Conservation (phyloP, 2,888 invertebrate genomes). For the Clunio marinus region DNA sequence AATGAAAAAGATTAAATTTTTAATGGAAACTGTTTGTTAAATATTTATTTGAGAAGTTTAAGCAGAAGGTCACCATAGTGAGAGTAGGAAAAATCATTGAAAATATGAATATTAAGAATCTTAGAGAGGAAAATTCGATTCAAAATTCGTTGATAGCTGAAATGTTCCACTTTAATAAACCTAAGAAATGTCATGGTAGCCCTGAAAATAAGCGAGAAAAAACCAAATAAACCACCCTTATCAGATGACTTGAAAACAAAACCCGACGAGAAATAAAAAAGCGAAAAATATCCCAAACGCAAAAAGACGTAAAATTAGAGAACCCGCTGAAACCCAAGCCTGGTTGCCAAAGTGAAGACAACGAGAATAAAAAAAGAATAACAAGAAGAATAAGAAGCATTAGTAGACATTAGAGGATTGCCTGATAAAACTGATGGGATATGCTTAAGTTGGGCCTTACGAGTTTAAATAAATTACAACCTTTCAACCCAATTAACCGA, state of each 20-base stretch:
- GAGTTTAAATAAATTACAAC: conserved; percentile 39
- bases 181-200: not conserved
- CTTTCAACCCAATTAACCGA: conserved; percentile 43
- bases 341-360: conserved; percentile 22
- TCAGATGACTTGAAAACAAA: too few species aligned
- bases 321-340: conserved; percentile 18
- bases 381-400: too few species aligned
- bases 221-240: conserved; percentile 14
- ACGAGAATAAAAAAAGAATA: not conserved
- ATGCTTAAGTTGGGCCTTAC: not conserved
- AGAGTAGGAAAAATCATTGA: conserved; percentile 1
- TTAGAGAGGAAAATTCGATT: too few species aligned
- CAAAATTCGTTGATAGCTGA: too few species aligned
- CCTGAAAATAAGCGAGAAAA: not conserved
- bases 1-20: conserved; percentile 30
- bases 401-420: not conserved
- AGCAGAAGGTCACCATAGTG: not conserved
- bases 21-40: conserved; percentile 27
- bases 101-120: too few species aligned
- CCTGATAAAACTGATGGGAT: not conserved
- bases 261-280: not conserved
- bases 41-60: not conserved
- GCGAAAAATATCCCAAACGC: conserved; percentile 18
- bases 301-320: conserved; percentile 16
- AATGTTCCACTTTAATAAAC: not conserved